These are phyloP conservation scores for Hephaestus fuliginosus DNA, from an alignment of 2,797 vertebrate genomes.

Conservation along the genomic window DNA sequence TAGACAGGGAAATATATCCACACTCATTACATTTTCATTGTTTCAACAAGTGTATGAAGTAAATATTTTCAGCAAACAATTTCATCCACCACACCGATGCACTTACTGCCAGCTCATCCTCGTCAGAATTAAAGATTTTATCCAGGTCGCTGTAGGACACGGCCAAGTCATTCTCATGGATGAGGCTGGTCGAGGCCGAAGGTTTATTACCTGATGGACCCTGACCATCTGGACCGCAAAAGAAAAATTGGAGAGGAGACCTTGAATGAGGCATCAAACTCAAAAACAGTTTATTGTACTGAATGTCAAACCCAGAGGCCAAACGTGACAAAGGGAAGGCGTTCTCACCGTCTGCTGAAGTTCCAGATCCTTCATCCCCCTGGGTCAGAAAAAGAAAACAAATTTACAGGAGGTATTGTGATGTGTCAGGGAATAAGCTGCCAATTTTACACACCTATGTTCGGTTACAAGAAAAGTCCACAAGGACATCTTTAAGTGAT, in stretches of 20 bases:
- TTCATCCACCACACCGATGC: neutral
- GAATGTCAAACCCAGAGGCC: neutral
- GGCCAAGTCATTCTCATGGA: constrained; percentile 93
- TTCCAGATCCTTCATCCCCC: constrained; percentile 90
- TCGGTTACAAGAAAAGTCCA: neutral
- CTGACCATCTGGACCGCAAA: constrained; percentile 87
- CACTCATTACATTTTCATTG: neutral
- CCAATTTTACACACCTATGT: neutral
- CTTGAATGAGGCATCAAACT: neutral
- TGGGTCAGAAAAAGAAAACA: constrained; percentile 57
- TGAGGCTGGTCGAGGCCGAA: constrained; percentile 93
- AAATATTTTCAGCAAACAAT: too few relatives aligned
- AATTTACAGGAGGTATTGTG: neutral
- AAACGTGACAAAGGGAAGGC: neutral
- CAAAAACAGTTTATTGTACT: neutral
- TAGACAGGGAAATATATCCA: constrained; percentile 1
- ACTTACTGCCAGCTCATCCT: constrained; percentile 94
- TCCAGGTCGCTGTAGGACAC: constrained; percentile 95
- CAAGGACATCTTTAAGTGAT: neutral
- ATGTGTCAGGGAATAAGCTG: neutral
- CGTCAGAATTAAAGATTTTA: constrained; percentile 98
- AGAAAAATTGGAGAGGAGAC: constrained; percentile 15
- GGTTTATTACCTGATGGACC: constrained; percentile 91
- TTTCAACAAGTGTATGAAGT: neutral
- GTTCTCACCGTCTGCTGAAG: constrained; percentile 90